Conservation (phyloP, 2,113 vertebrate species). For the Dipodomys ordii region DNA sequence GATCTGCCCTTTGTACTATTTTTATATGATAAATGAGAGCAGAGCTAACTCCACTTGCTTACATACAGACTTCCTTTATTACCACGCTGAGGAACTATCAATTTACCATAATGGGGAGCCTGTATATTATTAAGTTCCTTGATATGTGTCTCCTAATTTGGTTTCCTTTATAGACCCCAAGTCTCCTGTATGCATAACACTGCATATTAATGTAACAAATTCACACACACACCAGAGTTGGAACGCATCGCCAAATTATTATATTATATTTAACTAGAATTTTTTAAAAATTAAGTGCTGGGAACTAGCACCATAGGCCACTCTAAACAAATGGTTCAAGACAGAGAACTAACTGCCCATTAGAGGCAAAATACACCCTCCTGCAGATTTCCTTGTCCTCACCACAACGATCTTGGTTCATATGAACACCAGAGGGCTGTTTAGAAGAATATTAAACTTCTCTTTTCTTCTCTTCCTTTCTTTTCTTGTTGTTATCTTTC, state of each 20-base stretch:
- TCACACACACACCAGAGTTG: not conserved
- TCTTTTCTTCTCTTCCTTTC: not conserved
- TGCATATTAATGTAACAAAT: not conserved
- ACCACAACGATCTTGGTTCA: not conserved
- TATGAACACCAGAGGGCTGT: not conserved
- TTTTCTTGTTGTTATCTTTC: not conserved
- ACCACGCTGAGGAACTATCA: not conserved
- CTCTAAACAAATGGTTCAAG: slow-evolving; percentile 60
- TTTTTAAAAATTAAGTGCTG: slow-evolving; percentile 62
- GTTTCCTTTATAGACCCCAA: not conserved
- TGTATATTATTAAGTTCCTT: slow-evolving; percentile 23
- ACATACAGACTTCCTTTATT: slow-evolving; percentile 20
- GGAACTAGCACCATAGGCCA: slow-evolving; percentile 7
- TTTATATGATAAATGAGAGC: slow-evolving; percentile 36
- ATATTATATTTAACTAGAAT: slow-evolving; percentile 56
- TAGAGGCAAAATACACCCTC: slow-evolving; percentile 45
- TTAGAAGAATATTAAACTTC: not conserved
- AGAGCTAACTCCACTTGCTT: slow-evolving; percentile 19
- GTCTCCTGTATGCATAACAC: not conserved
- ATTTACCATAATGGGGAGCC: not conserved
- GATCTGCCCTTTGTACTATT: not conserved
- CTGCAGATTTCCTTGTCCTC: slow-evolving; percentile 9
- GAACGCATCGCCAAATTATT: slow-evolving; percentile 27
- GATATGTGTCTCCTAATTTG: not conserved
- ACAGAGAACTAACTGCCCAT: slow-evolving; percentile 43